Evolutionary conservation across 2,113 vertebrate genomes (phyloP).

Genomic region (Zootoca vivipara): DNA sequence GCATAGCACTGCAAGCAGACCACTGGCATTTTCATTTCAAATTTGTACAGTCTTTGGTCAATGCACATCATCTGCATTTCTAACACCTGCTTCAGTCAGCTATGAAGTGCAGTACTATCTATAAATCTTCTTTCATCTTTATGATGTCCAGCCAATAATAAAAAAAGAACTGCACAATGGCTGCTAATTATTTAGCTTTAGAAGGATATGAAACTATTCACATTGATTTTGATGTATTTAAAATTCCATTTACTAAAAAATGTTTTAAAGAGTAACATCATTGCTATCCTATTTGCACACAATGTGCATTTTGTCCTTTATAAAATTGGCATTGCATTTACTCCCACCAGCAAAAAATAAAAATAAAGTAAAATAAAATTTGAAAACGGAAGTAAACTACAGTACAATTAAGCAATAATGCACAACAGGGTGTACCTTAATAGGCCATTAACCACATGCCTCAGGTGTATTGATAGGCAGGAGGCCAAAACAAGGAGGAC

Average conservation of each 20-base stretch:
- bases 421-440: conserved; percentile 1
- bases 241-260: conserved; percentile 63
- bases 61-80: conserved; percentile 95
- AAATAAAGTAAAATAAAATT: neutral
- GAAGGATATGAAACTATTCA: conserved; percentile 65
- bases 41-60: conserved; percentile 99
- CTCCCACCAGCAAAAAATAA: conserved; percentile 15
- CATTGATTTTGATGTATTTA: conserved; percentile 65
- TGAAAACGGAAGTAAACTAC: conserved; percentile 20
- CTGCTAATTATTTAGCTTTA: conserved; percentile 73
- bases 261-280: conserved; percentile 39
- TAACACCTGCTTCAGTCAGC: conserved; percentile 94
- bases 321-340: conserved; percentile 41
- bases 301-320: conserved; percentile 29
- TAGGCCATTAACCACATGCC: conserved; percentile 27
- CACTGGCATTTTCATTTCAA: conserved; percentile 96
- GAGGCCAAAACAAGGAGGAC: conserved; percentile 28
- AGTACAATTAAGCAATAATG: conserved; percentile 20
- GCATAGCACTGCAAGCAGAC: conserved; percentile 85
- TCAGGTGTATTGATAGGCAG: conserved; percentile 25
- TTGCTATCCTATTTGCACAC: conserved; percentile 44
- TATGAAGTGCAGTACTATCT: conserved; percentile 82
- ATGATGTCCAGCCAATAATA: conserved; percentile 76
- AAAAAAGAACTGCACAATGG: conserved; percentile 41
- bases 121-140: conserved; percentile 88